Conservation (phyloP, 2,113 vertebrate species). For the Eubucco bourcierii region DNA sequence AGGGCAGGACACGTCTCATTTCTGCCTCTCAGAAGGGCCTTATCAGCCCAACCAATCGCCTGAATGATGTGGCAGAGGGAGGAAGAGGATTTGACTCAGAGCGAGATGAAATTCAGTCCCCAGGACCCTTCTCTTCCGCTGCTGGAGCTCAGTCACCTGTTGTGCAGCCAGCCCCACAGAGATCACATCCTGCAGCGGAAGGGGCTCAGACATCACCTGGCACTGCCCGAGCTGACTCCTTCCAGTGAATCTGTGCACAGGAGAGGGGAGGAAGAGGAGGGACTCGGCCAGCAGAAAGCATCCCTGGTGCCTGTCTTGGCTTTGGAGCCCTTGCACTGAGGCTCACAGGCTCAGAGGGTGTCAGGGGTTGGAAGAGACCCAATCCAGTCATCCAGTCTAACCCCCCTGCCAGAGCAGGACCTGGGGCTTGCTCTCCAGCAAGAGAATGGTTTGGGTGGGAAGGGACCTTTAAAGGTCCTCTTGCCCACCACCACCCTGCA, state of each 20-base stretch:
- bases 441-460: too few species aligned
- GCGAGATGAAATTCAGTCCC: conserved; percentile 49
- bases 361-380: neutral
- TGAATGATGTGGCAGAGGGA: conserved; percentile 48
- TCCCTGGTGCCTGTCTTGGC: neutral
- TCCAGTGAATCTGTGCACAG: neutral
- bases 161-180: neutral
- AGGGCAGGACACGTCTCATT: conserved; percentile 49
- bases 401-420: too few species aligned
- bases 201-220: conserved; percentile 40
- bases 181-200: conserved; percentile 48
- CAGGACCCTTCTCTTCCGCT: conserved; percentile 36
- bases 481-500: too few species aligned
- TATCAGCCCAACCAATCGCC: conserved; percentile 47
- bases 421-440: too few species aligned
- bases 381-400: too few species aligned
- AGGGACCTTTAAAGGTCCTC: too few species aligned
- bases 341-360: accelerated
- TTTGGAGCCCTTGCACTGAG: accelerated
- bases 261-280: neutral
- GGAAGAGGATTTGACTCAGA: conserved; percentile 68
- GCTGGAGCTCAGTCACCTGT: conserved; percentile 37
- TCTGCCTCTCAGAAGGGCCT: conserved; percentile 20
- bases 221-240: neutral
- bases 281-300: neutral